These are phyloP conservation scores for Athetis lepigone DNA, from an alignment of 2,888 invertebrate genomes.

Conservation along the genomic window DNA sequence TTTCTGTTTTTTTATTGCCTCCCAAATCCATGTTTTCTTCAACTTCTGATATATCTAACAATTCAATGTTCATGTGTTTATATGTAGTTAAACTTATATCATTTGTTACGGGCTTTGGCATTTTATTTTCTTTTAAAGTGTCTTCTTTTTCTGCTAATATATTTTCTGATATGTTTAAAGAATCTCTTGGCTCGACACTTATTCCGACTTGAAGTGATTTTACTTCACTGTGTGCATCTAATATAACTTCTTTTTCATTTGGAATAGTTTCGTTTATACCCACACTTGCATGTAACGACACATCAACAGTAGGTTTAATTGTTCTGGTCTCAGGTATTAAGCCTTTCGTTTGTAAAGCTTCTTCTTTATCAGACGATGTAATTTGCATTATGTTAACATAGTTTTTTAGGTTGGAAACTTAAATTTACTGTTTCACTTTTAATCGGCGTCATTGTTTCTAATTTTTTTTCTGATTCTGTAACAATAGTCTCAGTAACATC, in stretches of 20 bases:
- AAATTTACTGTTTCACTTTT: conserved; percentile 69
- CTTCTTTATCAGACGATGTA: conserved; percentile 84
- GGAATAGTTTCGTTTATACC: conserved; percentile 73
- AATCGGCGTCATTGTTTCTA: conserved; percentile 54
- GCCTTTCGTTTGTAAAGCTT: conserved; percentile 58
- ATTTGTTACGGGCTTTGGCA: conserved; percentile 66
- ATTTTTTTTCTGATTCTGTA: conserved; percentile 72
- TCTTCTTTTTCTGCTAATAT: conserved; percentile 76
- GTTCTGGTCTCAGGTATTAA: conserved; percentile 62
- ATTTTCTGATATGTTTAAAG: conserved; percentile 75
- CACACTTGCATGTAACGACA: conserved; percentile 66
- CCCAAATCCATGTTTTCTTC: conserved; percentile 66
- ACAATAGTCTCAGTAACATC: conserved; percentile 76
- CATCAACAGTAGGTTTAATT: conserved; percentile 67
- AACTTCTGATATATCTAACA: conserved; percentile 70
- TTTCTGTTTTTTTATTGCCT: conserved; percentile 60
- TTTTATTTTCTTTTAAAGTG: conserved; percentile 57
- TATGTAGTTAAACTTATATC: conserved; percentile 68
- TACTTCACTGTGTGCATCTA: conserved; percentile 62
- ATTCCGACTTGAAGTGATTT: conserved; percentile 79
- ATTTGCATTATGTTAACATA: conserved; percentile 80
- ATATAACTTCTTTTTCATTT: conserved; percentile 72
- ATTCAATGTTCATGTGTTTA: conserved; percentile 75
- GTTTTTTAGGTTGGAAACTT: conserved; percentile 80
- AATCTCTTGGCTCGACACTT: conserved; percentile 81